A percentile compares a stretch with the other conserved stretches of the same genome.
Conservation (phyloP, 2,797 vertebrate genomes). For the Falco berigora region DNA sequence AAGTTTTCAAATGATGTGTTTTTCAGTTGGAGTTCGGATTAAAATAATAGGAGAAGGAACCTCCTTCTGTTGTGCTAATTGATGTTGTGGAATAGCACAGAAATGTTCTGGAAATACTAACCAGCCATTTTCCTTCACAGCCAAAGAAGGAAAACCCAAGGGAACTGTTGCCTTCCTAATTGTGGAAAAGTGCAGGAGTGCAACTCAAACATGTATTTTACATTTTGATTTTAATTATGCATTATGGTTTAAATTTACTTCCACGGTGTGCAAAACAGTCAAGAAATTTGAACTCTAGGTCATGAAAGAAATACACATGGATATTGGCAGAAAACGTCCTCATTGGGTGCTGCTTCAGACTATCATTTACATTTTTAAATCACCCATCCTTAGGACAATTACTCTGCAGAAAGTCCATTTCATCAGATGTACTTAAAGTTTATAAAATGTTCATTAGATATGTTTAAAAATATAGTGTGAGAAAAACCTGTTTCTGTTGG, state of each 20-base stretch:
- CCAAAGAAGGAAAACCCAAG: constrained; percentile 11
- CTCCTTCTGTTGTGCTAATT: background rate
- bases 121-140: constrained; percentile 3
- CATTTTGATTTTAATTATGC: background rate
- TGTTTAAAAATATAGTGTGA: background rate
- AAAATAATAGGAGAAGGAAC: background rate
- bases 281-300: constrained; percentile 27
- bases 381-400: background rate
- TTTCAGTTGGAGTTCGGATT: background rate
- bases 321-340: background rate
- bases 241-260: background rate
- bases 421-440: background rate
- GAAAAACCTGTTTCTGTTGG: constrained; percentile 28
- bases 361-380: background rate
- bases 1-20: background rate
- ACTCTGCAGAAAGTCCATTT: background rate
- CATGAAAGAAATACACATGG: background rate
- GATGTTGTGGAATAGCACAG: background rate
- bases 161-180: background rate
- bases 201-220: constrained; percentile 16
- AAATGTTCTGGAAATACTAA: constrained; percentile 18
- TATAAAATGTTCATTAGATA: background rate
- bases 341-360: background rate
- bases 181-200: constrained; percentile 15
- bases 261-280: constrained; percentile 9